Evolutionary conservation across 2,113 vertebrate species (phyloP).

Genomic region (Rhinopomastus cyanomelas): DNA sequence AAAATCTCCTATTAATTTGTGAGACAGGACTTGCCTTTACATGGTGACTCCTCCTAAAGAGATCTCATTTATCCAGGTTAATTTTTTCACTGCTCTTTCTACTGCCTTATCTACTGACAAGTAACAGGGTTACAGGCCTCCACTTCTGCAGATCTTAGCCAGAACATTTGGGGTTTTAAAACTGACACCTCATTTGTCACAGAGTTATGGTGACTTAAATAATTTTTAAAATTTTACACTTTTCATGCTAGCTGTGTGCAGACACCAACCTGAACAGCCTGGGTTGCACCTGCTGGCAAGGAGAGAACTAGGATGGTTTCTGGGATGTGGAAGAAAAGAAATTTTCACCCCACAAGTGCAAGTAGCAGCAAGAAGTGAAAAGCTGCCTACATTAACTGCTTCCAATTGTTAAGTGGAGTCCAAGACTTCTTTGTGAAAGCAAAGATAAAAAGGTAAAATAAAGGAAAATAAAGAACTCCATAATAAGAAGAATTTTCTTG

Average conservation of each 20-base stretch:
- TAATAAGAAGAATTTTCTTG: background rate
- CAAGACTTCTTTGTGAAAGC: background rate
- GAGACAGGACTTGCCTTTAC: background rate
- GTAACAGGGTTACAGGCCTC: background rate
- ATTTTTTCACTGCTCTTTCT: background rate
- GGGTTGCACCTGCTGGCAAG: background rate
- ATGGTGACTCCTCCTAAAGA: background rate
- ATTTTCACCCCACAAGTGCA: background rate
- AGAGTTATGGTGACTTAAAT: background rate
- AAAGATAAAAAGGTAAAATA: background rate
- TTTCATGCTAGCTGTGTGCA: background rate
- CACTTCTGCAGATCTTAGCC: background rate
- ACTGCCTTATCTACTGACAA: background rate
- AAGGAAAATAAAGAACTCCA: conserved; percentile 7
- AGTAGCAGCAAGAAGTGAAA: background rate
- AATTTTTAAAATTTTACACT: background rate
- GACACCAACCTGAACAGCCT: background rate
- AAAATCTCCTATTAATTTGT: background rate
- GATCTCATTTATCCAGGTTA: background rate
- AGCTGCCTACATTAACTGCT: background rate
- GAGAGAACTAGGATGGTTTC: background rate
- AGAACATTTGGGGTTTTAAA: too few relatives aligned
- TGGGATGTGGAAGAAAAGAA: background rate
- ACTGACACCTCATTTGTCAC: background rate
- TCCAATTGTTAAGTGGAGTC: background rate